Percentiles rank a stretch among this genome's conserved stretches.
Evolutionary conservation across 2,797 vertebrate species (phyloP).

Genomic region (Picus viridis): DNA sequence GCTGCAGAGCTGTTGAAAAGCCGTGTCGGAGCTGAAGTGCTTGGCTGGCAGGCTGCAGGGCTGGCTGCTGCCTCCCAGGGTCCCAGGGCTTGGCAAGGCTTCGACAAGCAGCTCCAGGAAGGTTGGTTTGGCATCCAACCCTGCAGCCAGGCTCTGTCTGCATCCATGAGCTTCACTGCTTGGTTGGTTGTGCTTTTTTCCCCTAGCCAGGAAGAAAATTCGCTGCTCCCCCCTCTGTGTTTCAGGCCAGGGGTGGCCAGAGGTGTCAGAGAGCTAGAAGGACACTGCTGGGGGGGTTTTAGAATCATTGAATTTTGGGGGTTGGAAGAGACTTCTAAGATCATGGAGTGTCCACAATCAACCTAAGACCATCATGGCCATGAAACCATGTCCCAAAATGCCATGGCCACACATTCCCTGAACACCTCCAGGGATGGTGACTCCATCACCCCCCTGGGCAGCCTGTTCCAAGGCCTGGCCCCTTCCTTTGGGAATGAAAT

Average conservation of each 20-base stretch:
- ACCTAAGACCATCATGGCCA: too few relatives aligned
- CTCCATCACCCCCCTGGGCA: too few relatives aligned
- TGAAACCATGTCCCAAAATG: too few relatives aligned
- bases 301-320: not conserved
- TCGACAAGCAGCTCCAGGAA: not conserved
- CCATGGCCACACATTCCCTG: too few relatives aligned
- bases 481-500: too few relatives aligned
- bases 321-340: too few relatives aligned
- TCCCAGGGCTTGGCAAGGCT: not conserved
- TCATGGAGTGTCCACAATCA: too few relatives aligned
- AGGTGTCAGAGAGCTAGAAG: not conserved
- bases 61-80: not conserved
- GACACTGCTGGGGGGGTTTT: accelerated
- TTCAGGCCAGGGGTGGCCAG: not conserved
- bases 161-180: not conserved
- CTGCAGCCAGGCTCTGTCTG: not conserved
- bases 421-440: too few relatives aligned
- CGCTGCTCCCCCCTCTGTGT: accelerated
- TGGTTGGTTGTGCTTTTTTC: not conserved
- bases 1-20: constrained; percentile 64
- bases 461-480: too few relatives aligned
- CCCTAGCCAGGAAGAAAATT: not conserved
- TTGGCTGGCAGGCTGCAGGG: not conserved
- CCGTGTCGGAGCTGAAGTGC: constrained; percentile 35
- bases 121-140: not conserved